phyloP scores from a whole-genome alignment of 2,888 invertebrate species.

The Xylota sylvarum region DNA sequence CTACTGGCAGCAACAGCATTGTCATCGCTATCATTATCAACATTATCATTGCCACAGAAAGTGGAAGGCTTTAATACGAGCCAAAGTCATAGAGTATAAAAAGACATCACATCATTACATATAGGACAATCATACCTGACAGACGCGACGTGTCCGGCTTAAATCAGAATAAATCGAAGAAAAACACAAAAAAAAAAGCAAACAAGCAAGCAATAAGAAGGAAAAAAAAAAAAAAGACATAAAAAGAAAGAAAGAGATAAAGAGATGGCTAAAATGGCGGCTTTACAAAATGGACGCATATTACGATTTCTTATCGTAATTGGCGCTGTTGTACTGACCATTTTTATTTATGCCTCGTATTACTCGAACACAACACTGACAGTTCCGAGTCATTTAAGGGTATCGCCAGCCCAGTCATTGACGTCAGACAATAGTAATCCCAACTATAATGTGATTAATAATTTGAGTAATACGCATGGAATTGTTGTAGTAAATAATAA shows the following conservation, averaged over 20 bases:
- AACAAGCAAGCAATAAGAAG: no score
- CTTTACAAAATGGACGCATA: constrained; percentile 84
- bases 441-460: constrained; percentile 41
- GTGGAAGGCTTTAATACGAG: constrained; percentile 39
- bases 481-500: constrained; percentile 21
- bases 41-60: constrained; percentile 13
- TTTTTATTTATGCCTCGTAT: constrained; percentile 85
- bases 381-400: constrained; percentile 80
- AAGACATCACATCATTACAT: not conserved
- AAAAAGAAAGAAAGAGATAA: not conserved
- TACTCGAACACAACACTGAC: constrained; percentile 83
- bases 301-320: constrained; percentile 85
- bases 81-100: not conserved
- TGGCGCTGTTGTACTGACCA: constrained; percentile 84
- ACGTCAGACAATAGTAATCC: constrained; percentile 39
- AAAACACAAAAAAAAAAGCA: constrained; percentile 2
- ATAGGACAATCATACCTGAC: not conserved
- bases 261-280: constrained; percentile 78
- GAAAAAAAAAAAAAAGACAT: not conserved
- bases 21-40: constrained; percentile 1
- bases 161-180: constrained; percentile 32
- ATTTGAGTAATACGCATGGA: constrained; percentile 56
- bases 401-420: constrained; percentile 55
- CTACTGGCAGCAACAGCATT: constrained; percentile 29
- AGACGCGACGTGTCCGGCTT: constrained; percentile 7